Conservation (phyloP, 2,113 vertebrate genomes). For the Rhombomys opimus region DNA sequence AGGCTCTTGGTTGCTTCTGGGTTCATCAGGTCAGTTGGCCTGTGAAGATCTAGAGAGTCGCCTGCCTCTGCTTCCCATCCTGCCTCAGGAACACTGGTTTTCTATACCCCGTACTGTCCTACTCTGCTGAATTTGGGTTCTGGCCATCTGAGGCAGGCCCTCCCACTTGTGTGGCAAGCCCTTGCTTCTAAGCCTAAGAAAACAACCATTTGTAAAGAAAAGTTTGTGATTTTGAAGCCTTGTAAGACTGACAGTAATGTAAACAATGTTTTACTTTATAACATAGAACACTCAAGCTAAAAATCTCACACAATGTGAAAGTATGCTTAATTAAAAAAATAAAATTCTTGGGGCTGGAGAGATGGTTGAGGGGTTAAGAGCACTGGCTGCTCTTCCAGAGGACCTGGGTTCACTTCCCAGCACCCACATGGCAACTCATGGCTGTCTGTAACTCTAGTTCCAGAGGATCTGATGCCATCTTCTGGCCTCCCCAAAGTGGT, state of each 20-base stretch:
- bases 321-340: background rate
- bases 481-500: background rate
- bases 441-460: background rate
- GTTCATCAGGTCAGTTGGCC: background rate
- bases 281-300: slow-evolving; percentile 30
- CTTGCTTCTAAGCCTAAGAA: background rate
- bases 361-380: background rate
- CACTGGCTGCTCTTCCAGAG: background rate
- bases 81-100: background rate
- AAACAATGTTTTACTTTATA: slow-evolving; percentile 6
- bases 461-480: background rate
- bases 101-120: too few species aligned
- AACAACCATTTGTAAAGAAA: slow-evolving; percentile 6
- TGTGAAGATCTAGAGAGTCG: too few species aligned
- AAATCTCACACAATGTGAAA: slow-evolving; percentile 12
- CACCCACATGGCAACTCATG: background rate
- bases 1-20: background rate
- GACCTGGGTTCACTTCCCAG: background rate
- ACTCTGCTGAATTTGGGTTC: too few species aligned
- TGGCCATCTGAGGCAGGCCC: background rate
- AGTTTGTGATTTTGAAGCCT: slow-evolving; percentile 39
- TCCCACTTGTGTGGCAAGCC: too few species aligned
- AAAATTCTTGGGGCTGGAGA: background rate
- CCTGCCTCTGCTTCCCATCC: background rate
- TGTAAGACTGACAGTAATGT: background rate